Percentiles rank a stretch among this genome's conserved stretches.
Conservation (phyloP, 2,113 vertebrate genomes). For the Morone chrysops region DNA sequence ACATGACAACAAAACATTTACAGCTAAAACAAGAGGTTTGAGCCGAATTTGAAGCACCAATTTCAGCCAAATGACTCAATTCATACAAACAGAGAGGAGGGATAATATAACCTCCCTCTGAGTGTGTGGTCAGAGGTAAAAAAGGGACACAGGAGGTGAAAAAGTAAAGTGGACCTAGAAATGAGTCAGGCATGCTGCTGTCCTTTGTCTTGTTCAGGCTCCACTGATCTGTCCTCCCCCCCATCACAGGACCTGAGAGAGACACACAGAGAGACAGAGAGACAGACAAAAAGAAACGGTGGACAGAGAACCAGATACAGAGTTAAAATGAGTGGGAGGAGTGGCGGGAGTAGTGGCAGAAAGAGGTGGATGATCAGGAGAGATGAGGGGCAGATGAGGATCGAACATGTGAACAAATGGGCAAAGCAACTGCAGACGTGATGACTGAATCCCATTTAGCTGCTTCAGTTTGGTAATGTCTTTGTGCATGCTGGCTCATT, state of each 20-base stretch:
- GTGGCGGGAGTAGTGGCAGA: not conserved
- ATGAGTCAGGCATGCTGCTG: conserved; percentile 72
- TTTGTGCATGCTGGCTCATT: not conserved
- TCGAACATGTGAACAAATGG: not conserved
- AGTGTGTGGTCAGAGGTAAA: not conserved
- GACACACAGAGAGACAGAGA: conserved; percentile 10
- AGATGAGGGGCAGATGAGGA: not conserved
- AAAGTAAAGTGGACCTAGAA: conserved; percentile 70
- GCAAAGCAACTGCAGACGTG: not conserved
- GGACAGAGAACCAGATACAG: not conserved
- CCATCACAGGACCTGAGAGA: conserved; percentile 72
- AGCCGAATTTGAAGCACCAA: not conserved
- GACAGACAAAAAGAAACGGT: not conserved
- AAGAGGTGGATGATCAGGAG: not conserved
- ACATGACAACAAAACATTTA: not conserved
- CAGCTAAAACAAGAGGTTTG: not conserved
- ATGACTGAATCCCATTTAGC: too few species aligned
- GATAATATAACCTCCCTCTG: not conserved
- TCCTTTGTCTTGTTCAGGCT: conserved; percentile 75
- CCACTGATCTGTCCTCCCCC: conserved; percentile 70
- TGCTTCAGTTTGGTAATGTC: not conserved
- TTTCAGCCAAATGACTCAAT: not conserved
- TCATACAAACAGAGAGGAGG: not conserved
- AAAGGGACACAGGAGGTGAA: conserved; percentile 6
- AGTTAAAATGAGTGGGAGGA: conserved; percentile 1